Conservation (phyloP, 2,797 vertebrate genomes). For the Phrynocephalus forsythii region DNA sequence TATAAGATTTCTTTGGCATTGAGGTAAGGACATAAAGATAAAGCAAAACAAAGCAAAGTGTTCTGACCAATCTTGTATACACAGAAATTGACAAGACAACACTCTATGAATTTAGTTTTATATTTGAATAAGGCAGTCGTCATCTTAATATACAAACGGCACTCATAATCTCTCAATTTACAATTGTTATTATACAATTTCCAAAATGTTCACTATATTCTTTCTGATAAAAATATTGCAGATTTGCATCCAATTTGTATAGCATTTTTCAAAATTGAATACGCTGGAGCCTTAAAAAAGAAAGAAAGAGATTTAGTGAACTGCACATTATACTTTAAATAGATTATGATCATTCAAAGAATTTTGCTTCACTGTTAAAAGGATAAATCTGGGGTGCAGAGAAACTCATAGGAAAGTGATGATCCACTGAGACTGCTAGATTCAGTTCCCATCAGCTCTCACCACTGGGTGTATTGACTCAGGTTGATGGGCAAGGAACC, state of each 20-base stretch:
- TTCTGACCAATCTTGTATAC: neutral
- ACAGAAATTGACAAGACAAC: neutral
- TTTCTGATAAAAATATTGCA: slow-evolving; percentile 92
- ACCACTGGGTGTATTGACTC: too few relatives aligned
- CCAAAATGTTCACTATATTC: slow-evolving; percentile 78
- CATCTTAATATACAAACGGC: slow-evolving; percentile 34
- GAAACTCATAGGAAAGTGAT: neutral
- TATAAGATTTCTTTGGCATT: neutral
- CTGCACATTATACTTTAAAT: neutral
- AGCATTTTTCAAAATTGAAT: slow-evolving; percentile 86
- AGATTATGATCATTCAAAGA: neutral
- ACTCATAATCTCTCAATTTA: slow-evolving; percentile 28
- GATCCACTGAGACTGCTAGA: neutral
- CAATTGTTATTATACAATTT: neutral
- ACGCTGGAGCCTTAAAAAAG: slow-evolving; percentile 88
- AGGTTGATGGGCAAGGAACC: too few relatives aligned
- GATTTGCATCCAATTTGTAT: slow-evolving; percentile 93
- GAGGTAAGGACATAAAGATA: neutral
- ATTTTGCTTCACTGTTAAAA: neutral
- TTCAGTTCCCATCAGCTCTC: neutral
- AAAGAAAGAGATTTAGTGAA: neutral
- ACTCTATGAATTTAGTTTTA: slow-evolving; percentile 11
- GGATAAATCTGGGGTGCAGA: neutral
- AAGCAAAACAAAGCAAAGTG: too few relatives aligned
- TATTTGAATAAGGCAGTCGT: neutral